Evolutionary conservation across 2,888 invertebrate species (phyloP), one percentile per base, ranked within the genome.

Genomic region (Dicranocentrus wangi): DNA sequence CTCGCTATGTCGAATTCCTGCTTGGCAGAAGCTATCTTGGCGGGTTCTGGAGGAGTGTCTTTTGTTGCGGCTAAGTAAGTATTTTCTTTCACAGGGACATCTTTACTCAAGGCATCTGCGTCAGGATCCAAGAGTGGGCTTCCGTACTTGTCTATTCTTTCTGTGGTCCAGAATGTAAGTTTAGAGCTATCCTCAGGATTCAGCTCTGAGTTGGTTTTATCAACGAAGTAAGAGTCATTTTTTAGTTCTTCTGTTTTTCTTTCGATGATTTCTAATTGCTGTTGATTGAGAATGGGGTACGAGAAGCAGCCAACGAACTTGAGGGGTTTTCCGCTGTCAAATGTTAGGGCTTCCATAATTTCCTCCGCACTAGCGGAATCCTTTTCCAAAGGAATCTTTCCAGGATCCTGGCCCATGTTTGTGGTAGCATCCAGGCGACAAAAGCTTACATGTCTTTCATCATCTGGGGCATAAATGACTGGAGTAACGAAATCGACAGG

Each of bases 151-250:
- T 23, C 21, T 1, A 68, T 42, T 27, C 76, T 68, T 28, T 76
- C 76, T n/a, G 1, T 27, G 3, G 76, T 76, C 76, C 76, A 76
- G 27, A 76, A 76, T 7, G 28, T 43, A 13, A 66, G 42, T 15
- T 28, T 47, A 1, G 2, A 27, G 0, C 76, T 68, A 32, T 76
- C 76, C 19, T 47, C 47, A 1, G 76, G 76, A 60, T 76, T 76
- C 23, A 76, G 21, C 23, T 76, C 76, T 0, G 68, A 68, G 13
- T 68, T 58, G 15, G 1, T 21, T 27, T 27, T 28, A 25, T 60
- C 60, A 60, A 76, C 42, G 7, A 25, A 25, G 51, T 39, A 68
- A 1, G 1, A 2, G 5, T 58, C 60, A 8, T 60, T 5, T 15
- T 8, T 13, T 3, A 58, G 7, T 15, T 68, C 47, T 2, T 25